Percentiles rank a stretch among this genome's conserved stretches.
Evolutionary conservation across 2,797 vertebrate species (phyloP).

Genomic region (Periparus ater): DNA sequence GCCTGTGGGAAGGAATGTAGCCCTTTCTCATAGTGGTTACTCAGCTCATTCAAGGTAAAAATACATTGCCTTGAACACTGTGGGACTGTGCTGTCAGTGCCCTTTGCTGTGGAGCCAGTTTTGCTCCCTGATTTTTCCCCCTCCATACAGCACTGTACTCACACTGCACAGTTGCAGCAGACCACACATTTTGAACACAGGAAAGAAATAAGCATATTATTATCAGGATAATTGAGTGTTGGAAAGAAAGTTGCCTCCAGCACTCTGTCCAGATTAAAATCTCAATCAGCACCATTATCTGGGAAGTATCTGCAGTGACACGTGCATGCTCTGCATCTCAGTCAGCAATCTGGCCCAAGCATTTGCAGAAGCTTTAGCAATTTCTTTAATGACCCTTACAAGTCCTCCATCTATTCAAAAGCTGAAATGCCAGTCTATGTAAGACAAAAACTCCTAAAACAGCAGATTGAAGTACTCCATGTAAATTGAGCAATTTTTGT

Average conservation of each 20-base stretch:
- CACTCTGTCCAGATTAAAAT: slow-evolving; percentile 59
- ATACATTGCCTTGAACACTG: not conserved
- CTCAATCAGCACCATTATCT: slow-evolving; percentile 60
- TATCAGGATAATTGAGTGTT: slow-evolving; percentile 50
- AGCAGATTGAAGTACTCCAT: slow-evolving; percentile 19
- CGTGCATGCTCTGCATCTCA: not conserved
- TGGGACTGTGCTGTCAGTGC: not conserved
- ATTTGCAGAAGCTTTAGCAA: slow-evolving; percentile 58
- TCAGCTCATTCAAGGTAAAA: not conserved
- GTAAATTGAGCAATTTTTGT: slow-evolving; percentile 62
- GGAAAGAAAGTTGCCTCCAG: slow-evolving; percentile 31
- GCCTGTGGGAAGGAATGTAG: slow-evolving; percentile 28
- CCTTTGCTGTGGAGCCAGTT: not conserved
- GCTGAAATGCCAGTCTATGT: slow-evolving; percentile 21
- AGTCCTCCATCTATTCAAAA: slow-evolving; percentile 8
- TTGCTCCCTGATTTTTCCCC: not conserved
- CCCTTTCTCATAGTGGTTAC: not conserved
- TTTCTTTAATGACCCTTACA: slow-evolving; percentile 50
- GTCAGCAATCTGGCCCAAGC: slow-evolving; percentile 15
- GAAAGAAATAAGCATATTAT: slow-evolving; percentile 22
- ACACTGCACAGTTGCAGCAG: slow-evolving; percentile 13
- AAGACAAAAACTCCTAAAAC: slow-evolving; percentile 52
- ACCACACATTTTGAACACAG: slow-evolving; percentile 37
- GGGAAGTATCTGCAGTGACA: slow-evolving; percentile 37
- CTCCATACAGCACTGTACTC: not conserved